Evolutionary conservation across 1,140 invertebrate genomes (phyloP).

Genomic region (Gryllus bimaculatus): DNA sequence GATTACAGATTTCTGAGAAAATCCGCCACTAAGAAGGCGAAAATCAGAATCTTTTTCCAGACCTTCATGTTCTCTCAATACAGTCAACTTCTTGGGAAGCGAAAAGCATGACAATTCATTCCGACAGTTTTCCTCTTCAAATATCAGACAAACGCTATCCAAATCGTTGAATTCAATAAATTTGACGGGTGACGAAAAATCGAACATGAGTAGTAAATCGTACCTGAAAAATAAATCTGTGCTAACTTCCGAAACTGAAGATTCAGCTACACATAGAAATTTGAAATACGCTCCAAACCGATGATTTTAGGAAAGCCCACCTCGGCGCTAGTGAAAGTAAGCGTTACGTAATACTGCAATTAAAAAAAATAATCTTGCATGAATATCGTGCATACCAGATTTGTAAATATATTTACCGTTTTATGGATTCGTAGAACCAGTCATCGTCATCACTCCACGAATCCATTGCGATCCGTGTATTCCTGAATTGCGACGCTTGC

Average conservation of each 20-base stretch:
- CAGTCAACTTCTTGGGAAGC: constrained; percentile 12
- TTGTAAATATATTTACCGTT: constrained; percentile 7
- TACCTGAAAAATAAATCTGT: constrained; percentile 5
- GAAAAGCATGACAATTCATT: constrained; percentile 9
- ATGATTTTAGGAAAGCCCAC: too few relatives aligned
- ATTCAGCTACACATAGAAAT: too few relatives aligned
- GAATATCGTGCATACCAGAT: not conserved
- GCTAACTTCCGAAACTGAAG: not conserved
- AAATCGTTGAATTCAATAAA: not conserved
- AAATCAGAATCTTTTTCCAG: constrained; percentile 14
- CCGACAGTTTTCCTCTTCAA: not conserved
- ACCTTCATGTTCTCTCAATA: constrained; percentile 1
- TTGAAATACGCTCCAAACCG: too few relatives aligned
- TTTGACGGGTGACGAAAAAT: constrained; percentile 9
- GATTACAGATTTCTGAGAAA: not conserved
- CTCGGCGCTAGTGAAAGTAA: too few relatives aligned
- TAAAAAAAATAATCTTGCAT: not conserved
- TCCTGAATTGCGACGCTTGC: too few relatives aligned
- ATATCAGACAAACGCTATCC: not conserved
- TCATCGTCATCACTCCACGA: constrained; percentile 7
- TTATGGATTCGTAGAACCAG: constrained; percentile 14
- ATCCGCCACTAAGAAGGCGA: constrained; percentile 9
- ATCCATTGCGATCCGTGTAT: too few relatives aligned
- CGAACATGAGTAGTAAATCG: constrained; percentile 10
- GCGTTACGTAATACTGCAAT: not conserved